Evolutionary conservation across 2,888 invertebrate genomes (phyloP).

Genomic region (Lasioglossum oenotherae): DNA sequence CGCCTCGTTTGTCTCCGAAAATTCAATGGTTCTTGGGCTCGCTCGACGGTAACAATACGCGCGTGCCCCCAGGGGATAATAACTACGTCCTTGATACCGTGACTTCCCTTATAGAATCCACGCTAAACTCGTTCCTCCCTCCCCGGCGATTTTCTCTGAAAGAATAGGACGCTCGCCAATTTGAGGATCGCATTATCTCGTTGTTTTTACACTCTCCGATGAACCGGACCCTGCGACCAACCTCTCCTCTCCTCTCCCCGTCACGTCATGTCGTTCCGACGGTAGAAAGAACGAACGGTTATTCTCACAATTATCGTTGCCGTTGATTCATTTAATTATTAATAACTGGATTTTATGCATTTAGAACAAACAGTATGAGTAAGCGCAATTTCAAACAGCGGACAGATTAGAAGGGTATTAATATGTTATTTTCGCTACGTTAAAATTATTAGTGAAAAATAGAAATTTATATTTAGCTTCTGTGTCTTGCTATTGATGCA

Average conservation of each 20-base stretch:
- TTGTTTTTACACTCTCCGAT: constrained; percentile 57
- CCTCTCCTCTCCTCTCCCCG: constrained; percentile 30
- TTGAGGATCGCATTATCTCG: constrained; percentile 65
- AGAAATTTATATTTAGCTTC: too few species aligned
- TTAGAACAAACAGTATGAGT: too few species aligned
- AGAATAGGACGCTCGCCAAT: constrained; percentile 63
- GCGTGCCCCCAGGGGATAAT: constrained; percentile 81
- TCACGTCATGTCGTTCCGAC: not conserved
- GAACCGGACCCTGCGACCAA: constrained; percentile 39
- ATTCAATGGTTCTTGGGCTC: constrained; percentile 75
- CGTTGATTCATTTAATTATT: constrained; percentile 47
- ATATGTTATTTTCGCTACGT: too few species aligned
- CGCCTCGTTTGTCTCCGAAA: constrained; percentile 77
- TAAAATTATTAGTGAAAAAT: too few species aligned
- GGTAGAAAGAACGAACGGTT: constrained; percentile 20
- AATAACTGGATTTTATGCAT: not conserved
- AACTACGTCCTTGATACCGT: constrained; percentile 76
- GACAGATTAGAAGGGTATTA: too few species aligned
- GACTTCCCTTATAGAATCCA: constrained; percentile 66
- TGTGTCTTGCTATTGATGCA: too few species aligned
- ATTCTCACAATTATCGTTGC: constrained; percentile 19
- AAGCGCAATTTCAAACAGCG: too few species aligned
- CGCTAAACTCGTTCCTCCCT: constrained; percentile 60
- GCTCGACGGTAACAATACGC: constrained; percentile 77
- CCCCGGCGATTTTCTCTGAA: constrained; percentile 43